A percentile compares a stretch with the other conserved stretches of the same genome.
phyloP scores from a whole-genome alignment of 2,797 vertebrate genomes.

The Alca torda region DNA sequence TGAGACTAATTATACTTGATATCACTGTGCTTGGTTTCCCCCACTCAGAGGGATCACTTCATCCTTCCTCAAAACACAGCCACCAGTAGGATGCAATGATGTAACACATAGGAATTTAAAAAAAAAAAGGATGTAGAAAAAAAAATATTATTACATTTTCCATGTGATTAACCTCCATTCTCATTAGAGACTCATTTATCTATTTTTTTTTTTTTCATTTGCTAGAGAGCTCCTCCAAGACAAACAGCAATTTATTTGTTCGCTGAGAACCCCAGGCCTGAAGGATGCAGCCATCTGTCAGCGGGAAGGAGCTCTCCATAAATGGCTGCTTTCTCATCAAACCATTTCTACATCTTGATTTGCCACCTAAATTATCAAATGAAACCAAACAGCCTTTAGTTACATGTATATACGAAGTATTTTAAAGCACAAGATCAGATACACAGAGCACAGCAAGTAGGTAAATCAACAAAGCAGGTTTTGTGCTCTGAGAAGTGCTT shows the following conservation, averaged over 20 bases:
- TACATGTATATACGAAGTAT: rapidly evolving
- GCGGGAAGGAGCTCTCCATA: neutral
- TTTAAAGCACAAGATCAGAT: neutral
- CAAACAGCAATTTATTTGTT: slow-evolving; percentile 37
- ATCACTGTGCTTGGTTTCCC: neutral
- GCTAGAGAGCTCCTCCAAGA: neutral
- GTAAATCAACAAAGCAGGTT: neutral
- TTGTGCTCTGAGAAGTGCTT: neutral
- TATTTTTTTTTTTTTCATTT: neutral
- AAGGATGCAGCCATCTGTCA: slow-evolving; percentile 50
- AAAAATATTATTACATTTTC: neutral
- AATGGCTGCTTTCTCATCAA: neutral
- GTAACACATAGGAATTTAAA: neutral
- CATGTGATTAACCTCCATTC: neutral
- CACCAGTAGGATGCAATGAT: neutral
- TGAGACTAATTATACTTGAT: neutral
- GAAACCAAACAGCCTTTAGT: neutral
- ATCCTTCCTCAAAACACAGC: neutral
- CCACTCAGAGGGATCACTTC: neutral
- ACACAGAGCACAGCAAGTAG: neutral
- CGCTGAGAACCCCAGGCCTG: neutral
- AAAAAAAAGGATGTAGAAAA: neutral
- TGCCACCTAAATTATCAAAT: neutral
- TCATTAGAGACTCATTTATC: neutral
- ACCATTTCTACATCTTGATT: neutral